Evolutionary conservation across 2,113 vertebrate species (phyloP).

Genomic region (Mus spicilegus): DNA sequence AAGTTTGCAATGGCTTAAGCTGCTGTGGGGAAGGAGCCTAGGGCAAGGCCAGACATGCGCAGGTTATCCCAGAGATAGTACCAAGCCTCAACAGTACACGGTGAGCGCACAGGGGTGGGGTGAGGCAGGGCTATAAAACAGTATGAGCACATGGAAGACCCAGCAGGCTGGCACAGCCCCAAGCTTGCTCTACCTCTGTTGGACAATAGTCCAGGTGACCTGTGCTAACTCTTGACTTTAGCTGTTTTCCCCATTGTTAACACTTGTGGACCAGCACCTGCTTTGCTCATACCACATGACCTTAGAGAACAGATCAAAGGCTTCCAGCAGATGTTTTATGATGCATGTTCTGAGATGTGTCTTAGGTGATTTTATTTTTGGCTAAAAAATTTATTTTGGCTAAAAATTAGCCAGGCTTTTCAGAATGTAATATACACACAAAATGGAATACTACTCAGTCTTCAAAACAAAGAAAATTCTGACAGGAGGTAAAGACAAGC

Average conservation of each 20-base stretch:
- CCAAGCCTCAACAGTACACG: not conserved
- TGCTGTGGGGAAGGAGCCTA: not conserved
- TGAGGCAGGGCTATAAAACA: too few relatives aligned
- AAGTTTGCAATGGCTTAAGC: not conserved
- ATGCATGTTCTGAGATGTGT: not conserved
- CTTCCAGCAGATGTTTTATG: not conserved
- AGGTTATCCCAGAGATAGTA: not conserved
- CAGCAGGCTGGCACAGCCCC: not conserved
- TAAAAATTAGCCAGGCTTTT: slow-evolving; percentile 11
- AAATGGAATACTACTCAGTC: not conserved
- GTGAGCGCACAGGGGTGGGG: too few relatives aligned
- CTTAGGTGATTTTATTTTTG: not conserved
- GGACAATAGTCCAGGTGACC: rapidly evolving
- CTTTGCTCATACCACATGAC: not conserved
- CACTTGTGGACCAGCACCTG: not conserved
- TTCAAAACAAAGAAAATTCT: not conserved
- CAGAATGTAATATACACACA: not conserved
- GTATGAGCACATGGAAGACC: not conserved
- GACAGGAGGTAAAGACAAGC: not conserved
- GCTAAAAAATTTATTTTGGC: not conserved
- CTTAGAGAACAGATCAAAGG: not conserved
- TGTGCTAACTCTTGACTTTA: not conserved
- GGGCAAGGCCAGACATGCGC: not conserved
- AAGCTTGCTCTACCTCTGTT: too few relatives aligned
- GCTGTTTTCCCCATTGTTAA: not conserved